Evolutionary conservation across 35 echinoderm and acorn worm species (phyloP).

Genomic region (Apostichopus japonicus): DNA sequence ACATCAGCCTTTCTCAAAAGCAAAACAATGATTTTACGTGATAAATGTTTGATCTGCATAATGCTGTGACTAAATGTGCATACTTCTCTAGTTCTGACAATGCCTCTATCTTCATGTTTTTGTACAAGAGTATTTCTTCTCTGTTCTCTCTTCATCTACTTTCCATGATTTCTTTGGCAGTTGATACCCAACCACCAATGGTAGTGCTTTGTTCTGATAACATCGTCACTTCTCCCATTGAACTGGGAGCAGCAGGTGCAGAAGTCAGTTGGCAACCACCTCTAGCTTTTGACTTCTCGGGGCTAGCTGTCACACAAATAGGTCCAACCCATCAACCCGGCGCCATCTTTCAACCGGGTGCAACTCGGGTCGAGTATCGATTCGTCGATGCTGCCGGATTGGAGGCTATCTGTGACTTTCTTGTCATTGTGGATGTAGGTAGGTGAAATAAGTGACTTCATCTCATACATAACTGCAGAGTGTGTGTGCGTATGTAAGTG

Average conservation of each 20-base stretch:
- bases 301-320: neutral
- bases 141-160: neutral
- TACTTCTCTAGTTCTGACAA: neutral
- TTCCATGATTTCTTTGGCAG: conserved; percentile 8
- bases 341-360: conserved; percentile 61
- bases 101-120: neutral
- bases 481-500: too few relatives aligned
- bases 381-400: conserved; percentile 57
- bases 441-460: neutral
- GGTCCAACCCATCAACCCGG: neutral
- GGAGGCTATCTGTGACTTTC: conserved; percentile 51
- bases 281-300: neutral
- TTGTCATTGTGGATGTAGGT: conserved; percentile 57
- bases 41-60: neutral
- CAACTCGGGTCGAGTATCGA: conserved; percentile 61
- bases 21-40: too few relatives aligned
- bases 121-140: too few relatives aligned
- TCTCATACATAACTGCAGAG: too few relatives aligned
- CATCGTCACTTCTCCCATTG: neutral
- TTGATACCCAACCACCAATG: conserved; percentile 32
- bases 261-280: neutral
- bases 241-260: conserved; percentile 6
- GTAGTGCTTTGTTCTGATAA: neutral
- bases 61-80: neutral
- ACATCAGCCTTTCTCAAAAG: too few relatives aligned